These are phyloP conservation scores for Onchidella celtica DNA, from an alignment of 2,888 invertebrate species.

Conservation along the genomic window DNA sequence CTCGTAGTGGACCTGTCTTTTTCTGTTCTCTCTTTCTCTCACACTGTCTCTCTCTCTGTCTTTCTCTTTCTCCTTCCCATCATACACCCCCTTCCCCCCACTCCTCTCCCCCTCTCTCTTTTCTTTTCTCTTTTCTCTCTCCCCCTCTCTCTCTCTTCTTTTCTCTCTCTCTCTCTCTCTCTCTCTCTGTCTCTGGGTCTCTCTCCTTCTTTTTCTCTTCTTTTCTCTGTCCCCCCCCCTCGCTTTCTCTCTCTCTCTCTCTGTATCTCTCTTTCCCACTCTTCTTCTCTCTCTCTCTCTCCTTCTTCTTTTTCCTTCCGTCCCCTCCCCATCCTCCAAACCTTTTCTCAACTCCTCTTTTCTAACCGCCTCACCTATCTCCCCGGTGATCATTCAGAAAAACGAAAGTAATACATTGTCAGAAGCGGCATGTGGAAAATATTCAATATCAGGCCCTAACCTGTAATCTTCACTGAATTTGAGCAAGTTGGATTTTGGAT, in stretches of 20 bases:
- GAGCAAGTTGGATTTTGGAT: too few species aligned
- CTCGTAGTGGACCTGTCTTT: too few species aligned
- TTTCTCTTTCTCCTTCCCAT: constrained; percentile 4
- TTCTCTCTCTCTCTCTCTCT: not conserved
- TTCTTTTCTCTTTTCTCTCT: not conserved
- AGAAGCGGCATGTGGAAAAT: too few species aligned
- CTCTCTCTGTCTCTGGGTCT: not conserved
- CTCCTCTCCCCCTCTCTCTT: not conserved
- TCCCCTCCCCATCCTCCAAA: not conserved
- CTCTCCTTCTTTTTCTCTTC: not conserved
- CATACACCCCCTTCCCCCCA: not conserved
- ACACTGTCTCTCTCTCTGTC: not conserved
- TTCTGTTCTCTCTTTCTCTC: too few species aligned
- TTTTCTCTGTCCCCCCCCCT: not conserved
- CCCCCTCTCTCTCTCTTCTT: not conserved
- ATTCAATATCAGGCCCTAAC: too few species aligned
- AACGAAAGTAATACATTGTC: too few species aligned
- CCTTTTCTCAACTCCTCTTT: not conserved
- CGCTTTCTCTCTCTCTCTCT: constrained; percentile 18
- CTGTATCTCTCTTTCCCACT: constrained; percentile 1
- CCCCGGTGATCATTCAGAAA: too few species aligned
- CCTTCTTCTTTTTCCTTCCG: not conserved
- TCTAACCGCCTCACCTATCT: not conserved
- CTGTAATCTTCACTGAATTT: too few species aligned
- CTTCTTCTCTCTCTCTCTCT: not conserved